These are phyloP conservation scores for Cliona cf. orientalis DNA, from an alignment of 37 sponge, comb jelly and placozoan species.

Conservation along the genomic window DNA sequence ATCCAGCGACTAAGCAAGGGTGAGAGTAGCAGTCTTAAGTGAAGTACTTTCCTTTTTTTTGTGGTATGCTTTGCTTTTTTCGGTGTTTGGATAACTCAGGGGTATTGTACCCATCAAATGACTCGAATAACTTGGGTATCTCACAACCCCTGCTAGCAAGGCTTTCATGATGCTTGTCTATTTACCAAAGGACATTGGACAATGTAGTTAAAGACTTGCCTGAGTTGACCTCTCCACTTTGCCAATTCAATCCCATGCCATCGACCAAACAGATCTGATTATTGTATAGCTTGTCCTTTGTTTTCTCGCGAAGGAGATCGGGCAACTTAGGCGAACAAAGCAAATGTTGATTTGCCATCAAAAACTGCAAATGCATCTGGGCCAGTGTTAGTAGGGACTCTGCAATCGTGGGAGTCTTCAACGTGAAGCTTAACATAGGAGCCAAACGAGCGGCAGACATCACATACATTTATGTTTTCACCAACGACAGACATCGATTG, in stretches of 20 bases:
- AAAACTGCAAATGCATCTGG: not conserved
- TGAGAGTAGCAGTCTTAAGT: not conserved
- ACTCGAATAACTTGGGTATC: not conserved
- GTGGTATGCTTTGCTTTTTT: not conserved
- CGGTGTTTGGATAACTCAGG: not conserved
- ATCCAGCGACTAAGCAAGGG: not conserved
- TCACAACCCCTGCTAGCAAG: not conserved
- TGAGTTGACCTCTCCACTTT: not conserved
- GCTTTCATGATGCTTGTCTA: too few species aligned
- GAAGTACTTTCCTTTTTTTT: not conserved
- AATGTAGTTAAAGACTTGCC: not conserved
- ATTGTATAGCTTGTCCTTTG: not conserved
- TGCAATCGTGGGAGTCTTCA: not conserved
- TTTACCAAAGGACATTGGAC: not conserved
- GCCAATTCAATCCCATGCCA: not conserved
- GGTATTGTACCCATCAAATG: not conserved
- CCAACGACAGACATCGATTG: not conserved
- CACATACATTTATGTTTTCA: not conserved
- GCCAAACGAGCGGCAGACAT: not conserved
- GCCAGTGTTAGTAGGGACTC: not conserved
- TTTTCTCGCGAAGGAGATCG: not conserved
- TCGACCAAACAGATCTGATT: not conserved
- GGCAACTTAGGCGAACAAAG: not conserved
- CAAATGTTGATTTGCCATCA: not conserved
- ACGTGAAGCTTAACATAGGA: not conserved